These are phyloP conservation scores for Callyntrura sp. DNA, from an alignment of 2,888 invertebrate species.

Conservation along the genomic window DNA sequence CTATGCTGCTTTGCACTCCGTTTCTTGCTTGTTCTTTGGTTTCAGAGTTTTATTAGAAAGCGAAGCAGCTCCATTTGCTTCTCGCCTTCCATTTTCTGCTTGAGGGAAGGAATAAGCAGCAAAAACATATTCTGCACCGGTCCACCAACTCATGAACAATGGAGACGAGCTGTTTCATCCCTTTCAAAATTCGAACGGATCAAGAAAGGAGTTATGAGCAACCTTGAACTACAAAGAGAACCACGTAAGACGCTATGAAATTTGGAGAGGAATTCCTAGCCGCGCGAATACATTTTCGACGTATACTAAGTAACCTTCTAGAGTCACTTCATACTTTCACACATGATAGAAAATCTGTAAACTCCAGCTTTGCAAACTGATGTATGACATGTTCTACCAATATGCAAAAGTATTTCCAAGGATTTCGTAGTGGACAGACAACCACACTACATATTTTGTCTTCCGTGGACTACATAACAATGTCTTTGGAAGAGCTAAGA, in stretches of 20 bases:
- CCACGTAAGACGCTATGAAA: not conserved
- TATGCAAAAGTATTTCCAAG: not conserved
- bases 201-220: not conserved
- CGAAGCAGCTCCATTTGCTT: too few relatives aligned
- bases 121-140: not conserved
- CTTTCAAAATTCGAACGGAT: not conserved
- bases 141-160: not conserved
- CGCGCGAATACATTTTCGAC: not conserved
- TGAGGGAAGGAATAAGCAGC: not conserved
- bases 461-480: not conserved
- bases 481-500: not conserved
- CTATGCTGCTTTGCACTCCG: not conserved
- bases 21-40: not conserved
- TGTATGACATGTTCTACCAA: not conserved
- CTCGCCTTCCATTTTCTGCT: not conserved
- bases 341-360: not conserved
- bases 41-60: too few relatives aligned
- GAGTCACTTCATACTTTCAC: not conserved
- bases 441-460: not conserved
- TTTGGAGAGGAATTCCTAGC: not conserved
- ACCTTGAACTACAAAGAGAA: not conserved
- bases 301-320: not conserved
- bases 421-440: not conserved
- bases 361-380: not conserved
- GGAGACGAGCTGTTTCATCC: not conserved